Evolutionary conservation across 2,797 vertebrate species (phyloP).

Genomic region (Melanogrammus aeglefinus): DNA sequence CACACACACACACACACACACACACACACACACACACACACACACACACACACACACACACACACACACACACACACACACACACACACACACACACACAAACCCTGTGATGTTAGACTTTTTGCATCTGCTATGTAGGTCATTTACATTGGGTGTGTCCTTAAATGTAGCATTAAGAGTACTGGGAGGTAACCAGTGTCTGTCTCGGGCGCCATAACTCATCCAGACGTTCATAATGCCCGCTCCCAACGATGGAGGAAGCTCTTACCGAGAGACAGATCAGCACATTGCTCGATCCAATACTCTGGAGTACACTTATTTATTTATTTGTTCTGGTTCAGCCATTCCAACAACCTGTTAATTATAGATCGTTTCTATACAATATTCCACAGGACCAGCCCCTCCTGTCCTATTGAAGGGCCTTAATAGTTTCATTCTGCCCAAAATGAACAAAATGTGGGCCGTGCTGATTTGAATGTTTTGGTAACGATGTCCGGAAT

Average conservation of each 20-base stretch:
- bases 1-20: too few relatives aligned
- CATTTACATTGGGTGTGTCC: slow-evolving; percentile 1
- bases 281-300: background rate
- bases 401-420: background rate
- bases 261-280: background rate
- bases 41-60: too few relatives aligned
- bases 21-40: too few relatives aligned
- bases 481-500: too few relatives aligned
- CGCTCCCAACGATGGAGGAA: background rate
- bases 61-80: background rate
- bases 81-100: slow-evolving; percentile 27
- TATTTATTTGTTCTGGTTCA: background rate
- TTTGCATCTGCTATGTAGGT: too few relatives aligned
- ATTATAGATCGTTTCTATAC: background rate
- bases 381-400: background rate
- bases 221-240: background rate
- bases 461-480: too few relatives aligned
- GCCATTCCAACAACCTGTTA: background rate
- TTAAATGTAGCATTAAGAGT: slow-evolving; percentile 1
- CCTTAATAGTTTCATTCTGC: background rate
- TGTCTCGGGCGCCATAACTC: background rate
- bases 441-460: too few relatives aligned
- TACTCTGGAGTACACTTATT: background rate
- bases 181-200: background rate
- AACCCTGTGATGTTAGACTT: background rate